Conservation (phyloP, 2,888 invertebrate species). For the Cephalotes varians region DNA sequence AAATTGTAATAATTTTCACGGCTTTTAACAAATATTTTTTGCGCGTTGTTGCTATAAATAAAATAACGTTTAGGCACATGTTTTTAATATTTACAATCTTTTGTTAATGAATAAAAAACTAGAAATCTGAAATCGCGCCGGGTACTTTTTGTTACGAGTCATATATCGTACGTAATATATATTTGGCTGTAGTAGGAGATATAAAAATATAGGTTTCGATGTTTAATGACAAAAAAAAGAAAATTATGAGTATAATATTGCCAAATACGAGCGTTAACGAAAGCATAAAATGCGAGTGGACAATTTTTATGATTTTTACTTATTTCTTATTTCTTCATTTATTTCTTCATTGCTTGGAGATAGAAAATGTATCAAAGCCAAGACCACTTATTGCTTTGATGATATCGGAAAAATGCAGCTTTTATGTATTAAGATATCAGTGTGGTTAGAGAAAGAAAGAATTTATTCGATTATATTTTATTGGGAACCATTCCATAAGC, state of each 20-base stretch:
- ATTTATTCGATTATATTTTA: background rate
- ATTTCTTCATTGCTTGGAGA: background rate
- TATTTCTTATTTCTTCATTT: background rate
- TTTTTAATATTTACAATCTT: background rate
- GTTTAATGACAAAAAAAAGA: background rate
- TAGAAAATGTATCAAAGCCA: background rate
- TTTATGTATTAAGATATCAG: background rate
- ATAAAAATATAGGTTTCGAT: conserved; percentile 8
- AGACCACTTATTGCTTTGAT: background rate
- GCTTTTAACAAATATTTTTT: conserved; percentile 4
- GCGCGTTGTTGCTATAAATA: background rate
- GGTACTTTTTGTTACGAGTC: background rate
- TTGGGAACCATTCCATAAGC: background rate
- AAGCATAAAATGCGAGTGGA: conserved; percentile 16
- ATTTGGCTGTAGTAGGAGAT: background rate
- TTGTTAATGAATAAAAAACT: background rate
- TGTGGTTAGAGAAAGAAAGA: background rate
- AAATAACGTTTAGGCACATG: background rate
- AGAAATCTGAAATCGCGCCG: background rate
- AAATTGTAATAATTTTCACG: background rate
- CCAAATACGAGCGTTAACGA: background rate
- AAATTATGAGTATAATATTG: background rate
- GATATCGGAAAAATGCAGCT: background rate
- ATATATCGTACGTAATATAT: background rate
- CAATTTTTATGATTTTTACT: conserved; percentile 6